Evolutionary conservation across 2,797 vertebrate species (phyloP).

Genomic region (Rhynchotus rufescens): DNA sequence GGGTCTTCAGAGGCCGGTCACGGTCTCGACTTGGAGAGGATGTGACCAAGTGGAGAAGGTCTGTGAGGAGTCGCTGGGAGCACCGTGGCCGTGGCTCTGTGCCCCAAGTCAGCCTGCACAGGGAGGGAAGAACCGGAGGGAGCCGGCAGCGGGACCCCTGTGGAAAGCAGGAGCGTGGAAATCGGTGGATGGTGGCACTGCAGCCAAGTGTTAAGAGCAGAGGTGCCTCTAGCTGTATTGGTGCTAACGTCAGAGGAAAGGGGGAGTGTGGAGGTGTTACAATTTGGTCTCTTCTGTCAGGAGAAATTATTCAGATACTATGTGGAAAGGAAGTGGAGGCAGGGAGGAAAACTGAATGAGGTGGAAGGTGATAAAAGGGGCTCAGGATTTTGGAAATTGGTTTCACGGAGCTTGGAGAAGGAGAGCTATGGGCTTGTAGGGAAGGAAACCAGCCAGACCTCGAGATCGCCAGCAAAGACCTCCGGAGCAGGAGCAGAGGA

Average conservation of each 20-base stretch:
- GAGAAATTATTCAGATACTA: background rate
- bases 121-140: background rate
- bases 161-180: background rate
- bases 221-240: fast-evolving
- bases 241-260: background rate
- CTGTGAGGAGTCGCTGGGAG: background rate
- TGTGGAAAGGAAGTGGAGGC: background rate
- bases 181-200: background rate
- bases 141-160: background rate
- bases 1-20: background rate
- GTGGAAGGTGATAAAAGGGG: background rate
- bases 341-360: background rate
- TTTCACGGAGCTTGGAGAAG: background rate
- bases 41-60: background rate
- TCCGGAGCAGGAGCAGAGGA: background rate
- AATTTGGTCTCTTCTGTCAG: background rate
- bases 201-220: background rate
- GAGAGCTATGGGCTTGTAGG: background rate
- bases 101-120: background rate
- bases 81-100: background rate
- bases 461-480: background rate
- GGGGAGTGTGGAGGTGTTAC: background rate
- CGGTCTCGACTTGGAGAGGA: background rate
- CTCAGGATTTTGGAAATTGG: background rate
- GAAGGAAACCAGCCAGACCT: background rate